Percentiles rank a stretch among this genome's conserved stretches.
Conservation (phyloP, 2,888 invertebrate species). For the Anaspis maculata region DNA sequence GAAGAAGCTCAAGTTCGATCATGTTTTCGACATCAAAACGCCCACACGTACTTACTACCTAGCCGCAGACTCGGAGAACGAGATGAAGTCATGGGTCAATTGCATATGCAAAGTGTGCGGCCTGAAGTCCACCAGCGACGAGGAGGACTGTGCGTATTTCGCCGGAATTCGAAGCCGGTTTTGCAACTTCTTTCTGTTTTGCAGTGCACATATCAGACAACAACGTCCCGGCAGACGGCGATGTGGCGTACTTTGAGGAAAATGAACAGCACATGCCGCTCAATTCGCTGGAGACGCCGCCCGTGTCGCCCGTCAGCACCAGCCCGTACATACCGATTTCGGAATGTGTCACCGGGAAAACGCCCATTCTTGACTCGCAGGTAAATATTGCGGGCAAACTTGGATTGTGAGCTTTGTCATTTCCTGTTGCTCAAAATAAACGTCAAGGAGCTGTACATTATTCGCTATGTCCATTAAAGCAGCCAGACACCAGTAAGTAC, state of each 20-base stretch:
- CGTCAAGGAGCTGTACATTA: too few species aligned
- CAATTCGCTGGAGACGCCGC: constrained; percentile 46
- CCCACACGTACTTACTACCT: constrained; percentile 85
- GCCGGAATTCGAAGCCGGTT: neutral
- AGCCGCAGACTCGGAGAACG: constrained; percentile 83
- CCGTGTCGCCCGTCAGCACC: constrained; percentile 57
- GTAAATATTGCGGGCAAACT: constrained; percentile 21
- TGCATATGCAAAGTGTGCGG: constrained; percentile 90
- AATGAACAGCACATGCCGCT: constrained; percentile 5
- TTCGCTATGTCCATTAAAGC: too few species aligned
- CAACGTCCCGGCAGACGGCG: constrained; percentile 1
- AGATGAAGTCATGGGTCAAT: constrained; percentile 94
- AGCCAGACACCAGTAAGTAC: too few species aligned
- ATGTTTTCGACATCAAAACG: constrained; percentile 84
- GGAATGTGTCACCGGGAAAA: constrained; percentile 79
- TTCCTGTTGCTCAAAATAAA: too few species aligned
- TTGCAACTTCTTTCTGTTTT: neutral
- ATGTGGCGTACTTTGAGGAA: constrained; percentile 9
- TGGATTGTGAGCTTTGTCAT: too few species aligned
- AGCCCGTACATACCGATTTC: constrained; percentile 89
- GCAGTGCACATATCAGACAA: constrained; percentile 6
- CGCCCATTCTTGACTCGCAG: constrained; percentile 29
- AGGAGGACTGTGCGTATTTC: constrained; percentile 32
- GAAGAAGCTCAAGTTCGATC: constrained; percentile 70
- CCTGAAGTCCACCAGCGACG: constrained; percentile 58